phyloP scores from a whole-genome alignment of 2,113 vertebrate genomes.

The Microtus ochrogaster region DNA sequence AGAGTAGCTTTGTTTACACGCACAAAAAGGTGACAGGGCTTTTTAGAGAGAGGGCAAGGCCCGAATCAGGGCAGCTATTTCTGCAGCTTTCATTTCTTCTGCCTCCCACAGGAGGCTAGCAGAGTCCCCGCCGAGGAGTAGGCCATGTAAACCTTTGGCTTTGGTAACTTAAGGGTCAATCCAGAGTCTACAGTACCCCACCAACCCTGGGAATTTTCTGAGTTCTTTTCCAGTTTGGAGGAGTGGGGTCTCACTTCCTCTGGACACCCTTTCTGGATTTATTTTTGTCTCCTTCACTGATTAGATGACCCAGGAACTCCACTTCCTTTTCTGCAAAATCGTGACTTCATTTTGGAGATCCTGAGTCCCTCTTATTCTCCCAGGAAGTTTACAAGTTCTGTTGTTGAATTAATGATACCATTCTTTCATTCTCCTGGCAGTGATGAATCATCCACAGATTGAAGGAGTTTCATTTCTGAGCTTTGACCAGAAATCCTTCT shows the following conservation, averaged over 20 bases:
- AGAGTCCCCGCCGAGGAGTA: not conserved
- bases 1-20: not conserved
- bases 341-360: not conserved
- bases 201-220: not conserved
- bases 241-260: not conserved
- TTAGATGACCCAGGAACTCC: not conserved
- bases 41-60: not conserved
- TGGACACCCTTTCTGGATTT: not conserved
- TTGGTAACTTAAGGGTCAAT: not conserved
- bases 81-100: not conserved
- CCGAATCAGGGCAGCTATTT: not conserved
- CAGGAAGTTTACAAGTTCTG: not conserved
- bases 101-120: not conserved
- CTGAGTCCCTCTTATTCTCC: no score
- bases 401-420: not conserved
- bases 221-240: not conserved
- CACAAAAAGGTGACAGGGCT: not conserved
- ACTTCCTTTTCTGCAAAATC: not conserved
- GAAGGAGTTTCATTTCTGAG: not conserved
- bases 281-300: not conserved
- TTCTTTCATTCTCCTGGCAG: not conserved
- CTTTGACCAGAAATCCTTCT: not conserved
- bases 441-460: not conserved
- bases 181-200: not conserved
- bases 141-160: not conserved